phyloP scores from a whole-genome alignment of 2,113 vertebrate species.

The Sialia sialis region DNA sequence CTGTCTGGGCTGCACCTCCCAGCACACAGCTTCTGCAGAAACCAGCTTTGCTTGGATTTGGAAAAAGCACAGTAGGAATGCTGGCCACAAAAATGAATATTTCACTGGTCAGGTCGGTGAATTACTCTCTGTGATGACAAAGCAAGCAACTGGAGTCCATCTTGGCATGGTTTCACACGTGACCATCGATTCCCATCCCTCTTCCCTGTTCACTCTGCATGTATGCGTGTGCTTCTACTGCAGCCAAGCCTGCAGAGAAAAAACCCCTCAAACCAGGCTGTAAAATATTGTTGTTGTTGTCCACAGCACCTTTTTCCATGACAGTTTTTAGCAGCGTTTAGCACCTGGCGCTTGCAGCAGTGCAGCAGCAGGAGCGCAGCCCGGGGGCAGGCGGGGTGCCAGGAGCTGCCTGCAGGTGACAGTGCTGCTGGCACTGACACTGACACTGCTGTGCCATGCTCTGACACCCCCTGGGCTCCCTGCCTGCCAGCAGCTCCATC shows the following conservation, averaged over 20 bases:
- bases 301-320: background rate
- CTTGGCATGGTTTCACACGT: background rate
- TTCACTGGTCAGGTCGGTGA: background rate
- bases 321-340: background rate
- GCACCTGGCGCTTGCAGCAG: background rate
- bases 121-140: background rate
- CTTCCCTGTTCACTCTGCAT: background rate
- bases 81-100: background rate
- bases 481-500: background rate
- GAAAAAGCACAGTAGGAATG: background rate
- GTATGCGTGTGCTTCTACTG: background rate
- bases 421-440: background rate
- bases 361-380: background rate
- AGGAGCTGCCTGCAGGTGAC: background rate
- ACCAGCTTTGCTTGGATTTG: background rate
- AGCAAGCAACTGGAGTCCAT: background rate
- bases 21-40: background rate
- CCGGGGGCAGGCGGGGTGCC: background rate
- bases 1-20: background rate
- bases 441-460: accelerated
- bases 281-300: background rate
- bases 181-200: background rate
- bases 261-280: background rate
- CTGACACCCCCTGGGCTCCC: accelerated
- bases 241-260: background rate